Evolutionary conservation across 2,797 vertebrate species (phyloP), one percentile per base, ranked within the genome.

Genomic region (Mergus octosetaceus): DNA sequence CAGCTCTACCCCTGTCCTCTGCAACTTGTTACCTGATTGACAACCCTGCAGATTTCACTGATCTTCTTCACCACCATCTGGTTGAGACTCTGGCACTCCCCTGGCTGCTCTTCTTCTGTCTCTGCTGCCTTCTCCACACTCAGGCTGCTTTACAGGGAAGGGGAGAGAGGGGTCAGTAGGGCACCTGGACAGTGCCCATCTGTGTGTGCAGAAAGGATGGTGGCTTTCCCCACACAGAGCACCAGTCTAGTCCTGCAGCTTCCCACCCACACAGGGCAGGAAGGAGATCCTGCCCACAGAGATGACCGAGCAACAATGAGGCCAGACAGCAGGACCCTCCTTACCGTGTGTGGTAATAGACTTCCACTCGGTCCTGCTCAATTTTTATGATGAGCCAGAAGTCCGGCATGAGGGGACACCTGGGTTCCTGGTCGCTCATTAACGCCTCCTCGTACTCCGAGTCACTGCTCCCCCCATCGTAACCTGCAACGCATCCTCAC

Each of bases 351-450:
- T 99, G 99, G 41, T 99, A 99, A 93, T 98, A 99, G n/a, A 99
- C 98, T 89, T 99, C 99, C 58, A 99, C 99, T 94, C 99, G 97
- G 96, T 99, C 99, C 94, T 99, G 99, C 45, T 99, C 98, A 79
- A 99, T 98, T 95, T 98, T 98, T 60, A 99, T 96, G 61, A 99
- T 99, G 68, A 99, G 98, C 99, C 99, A 99, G 97, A 99, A 99
- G 93, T 99, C 98, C 0, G 99, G 99, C 98, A 99, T 98, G 49
- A 98, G 98, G 7, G 98, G 97, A 49, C 96, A 97, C 89, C 98
- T 98, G 45, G 97, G 94, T 43, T 99, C 99, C 76, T 98, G 98
- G 49, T 99, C 98, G 0, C 98, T 98, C 93, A 98, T 97, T 13
- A 96, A 97, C 0, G 99, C 98, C 86, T 98, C 99, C 77, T 99